Evolutionary conservation across 2,113 vertebrate genomes (phyloP), one percentile per base, ranked within the genome.

Genomic region (Hymenochirus boettgeri): DNA sequence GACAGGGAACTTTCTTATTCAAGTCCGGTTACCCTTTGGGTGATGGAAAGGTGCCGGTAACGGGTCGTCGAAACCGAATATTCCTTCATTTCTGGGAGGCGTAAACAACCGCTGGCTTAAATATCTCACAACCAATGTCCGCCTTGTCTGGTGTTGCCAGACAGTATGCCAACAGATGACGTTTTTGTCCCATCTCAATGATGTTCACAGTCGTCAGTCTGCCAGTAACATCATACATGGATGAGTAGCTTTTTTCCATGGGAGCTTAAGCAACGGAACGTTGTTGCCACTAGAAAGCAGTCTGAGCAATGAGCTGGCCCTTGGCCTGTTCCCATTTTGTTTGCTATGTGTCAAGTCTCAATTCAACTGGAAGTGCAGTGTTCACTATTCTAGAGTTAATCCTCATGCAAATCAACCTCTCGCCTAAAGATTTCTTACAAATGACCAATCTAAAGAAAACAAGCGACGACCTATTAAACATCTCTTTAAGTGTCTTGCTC

Each of bases 11-110:
- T 82, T 74, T 60, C 86, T 52, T 0, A 62, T 80, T 19, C 81
- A 69, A 0, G 55, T 80, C 31, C 74, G 72, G 0, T 58, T 54
- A 22, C 74, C n/a, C n/a, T n/a, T 56, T 0, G 71, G 76, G 15
- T 65, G n/a, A n/a, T n/a, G n/a, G 61, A 19, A 84, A 74, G 71
- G 75, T 80, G 33, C 72, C 80, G n/a, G 59, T n/a, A n/a, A 66
- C 1, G 78, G 78, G 50, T 80, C 82, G 42, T 83, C 19, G 1
- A 87, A 86, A 2, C 76, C 79, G 1, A 88, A 4, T 67, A 85
- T 13, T 76, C 77, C 70, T 75, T 72, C 37, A 86, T 29, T 75
- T 79, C 46, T 77, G 72, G 4, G 81, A 76, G 0, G 77, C 78
- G 0, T 67, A 58, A 31, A 72, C 54, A 2, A 76, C n/a, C 0